Conservation (phyloP, 1,140 invertebrate genomes). For the Ceratitis capitata region DNA sequence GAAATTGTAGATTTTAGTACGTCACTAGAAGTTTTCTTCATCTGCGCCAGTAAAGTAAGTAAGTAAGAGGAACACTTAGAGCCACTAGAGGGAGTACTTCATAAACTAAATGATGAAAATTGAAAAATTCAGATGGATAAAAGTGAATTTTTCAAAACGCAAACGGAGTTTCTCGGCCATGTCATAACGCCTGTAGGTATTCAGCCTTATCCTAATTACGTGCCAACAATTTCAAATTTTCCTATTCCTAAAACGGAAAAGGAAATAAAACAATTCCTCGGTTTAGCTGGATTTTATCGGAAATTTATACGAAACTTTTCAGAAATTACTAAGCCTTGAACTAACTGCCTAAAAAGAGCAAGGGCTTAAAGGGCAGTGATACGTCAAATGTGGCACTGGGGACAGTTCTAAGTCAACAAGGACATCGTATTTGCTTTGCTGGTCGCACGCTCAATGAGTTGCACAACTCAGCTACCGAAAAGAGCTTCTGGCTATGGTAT, state of each 20-base stretch:
- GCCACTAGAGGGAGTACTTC: no score
- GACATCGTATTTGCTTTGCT: not conserved
- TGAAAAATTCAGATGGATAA: not conserved
- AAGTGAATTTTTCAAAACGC: not conserved
- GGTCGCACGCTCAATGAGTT: not conserved
- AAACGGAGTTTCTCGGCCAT: slow-evolving; percentile 6
- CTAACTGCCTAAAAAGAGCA: no score
- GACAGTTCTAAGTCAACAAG: not conserved
- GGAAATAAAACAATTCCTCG: slow-evolving; percentile 13
- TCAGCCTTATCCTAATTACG: not conserved
- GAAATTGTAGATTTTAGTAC: not conserved
- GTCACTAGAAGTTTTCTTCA: no score
- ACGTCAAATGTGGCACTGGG: not conserved
- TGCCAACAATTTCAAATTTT: not conserved
- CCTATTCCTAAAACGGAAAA: not conserved
- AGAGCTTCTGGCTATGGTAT: no score
- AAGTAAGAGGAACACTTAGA: no score
- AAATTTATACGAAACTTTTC: no score
- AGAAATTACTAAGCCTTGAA: no score
- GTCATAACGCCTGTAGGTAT: not conserved
- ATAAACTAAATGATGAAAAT: no score
- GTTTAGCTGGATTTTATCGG: no score
- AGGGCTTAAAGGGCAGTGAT: not conserved
- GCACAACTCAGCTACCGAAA: no score
- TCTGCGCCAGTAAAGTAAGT: no score